phyloP scores from a whole-genome alignment of 2,888 invertebrate species.

The Kuschelorhynchus macadamiae region DNA sequence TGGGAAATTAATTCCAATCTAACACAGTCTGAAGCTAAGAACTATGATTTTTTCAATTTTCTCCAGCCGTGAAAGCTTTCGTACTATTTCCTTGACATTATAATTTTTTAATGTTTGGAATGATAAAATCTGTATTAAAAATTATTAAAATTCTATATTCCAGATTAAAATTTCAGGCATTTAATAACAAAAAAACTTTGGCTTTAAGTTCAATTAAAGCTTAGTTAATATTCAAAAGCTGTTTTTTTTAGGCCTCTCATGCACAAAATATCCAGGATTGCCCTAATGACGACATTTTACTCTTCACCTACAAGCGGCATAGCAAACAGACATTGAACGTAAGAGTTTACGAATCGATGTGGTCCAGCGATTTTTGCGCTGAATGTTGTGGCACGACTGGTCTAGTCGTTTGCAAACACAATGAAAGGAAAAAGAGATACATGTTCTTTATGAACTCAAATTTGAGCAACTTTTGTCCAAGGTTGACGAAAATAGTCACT shows the following conservation, averaged over 20 bases:
- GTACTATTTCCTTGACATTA: no score
- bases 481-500: slow-evolving; percentile 84
- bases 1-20: no score
- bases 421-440: slow-evolving; percentile 80
- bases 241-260: slow-evolving; percentile 73
- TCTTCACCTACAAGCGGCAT: slow-evolving; percentile 76
- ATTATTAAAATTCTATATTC: no score
- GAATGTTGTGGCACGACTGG: slow-evolving; percentile 84
- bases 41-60: no score
- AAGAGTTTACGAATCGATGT: slow-evolving; percentile 76
- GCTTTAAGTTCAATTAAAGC: no score
- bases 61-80: no score
- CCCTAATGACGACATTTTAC: slow-evolving; percentile 75
- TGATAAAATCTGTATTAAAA: no score
- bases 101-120: no score
- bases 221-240: no score
- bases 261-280: slow-evolving; percentile 74
- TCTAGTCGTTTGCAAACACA: slow-evolving; percentile 80
- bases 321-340: slow-evolving; percentile 71
- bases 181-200: no score
- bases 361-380: slow-evolving; percentile 76
- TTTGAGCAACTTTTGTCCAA: slow-evolving; percentile 80
- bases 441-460: slow-evolving; percentile 79
- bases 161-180: no score
- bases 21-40: no score